phyloP scores from a whole-genome alignment of 2,113 vertebrate genomes.

The Ancistrus triradiatus region DNA sequence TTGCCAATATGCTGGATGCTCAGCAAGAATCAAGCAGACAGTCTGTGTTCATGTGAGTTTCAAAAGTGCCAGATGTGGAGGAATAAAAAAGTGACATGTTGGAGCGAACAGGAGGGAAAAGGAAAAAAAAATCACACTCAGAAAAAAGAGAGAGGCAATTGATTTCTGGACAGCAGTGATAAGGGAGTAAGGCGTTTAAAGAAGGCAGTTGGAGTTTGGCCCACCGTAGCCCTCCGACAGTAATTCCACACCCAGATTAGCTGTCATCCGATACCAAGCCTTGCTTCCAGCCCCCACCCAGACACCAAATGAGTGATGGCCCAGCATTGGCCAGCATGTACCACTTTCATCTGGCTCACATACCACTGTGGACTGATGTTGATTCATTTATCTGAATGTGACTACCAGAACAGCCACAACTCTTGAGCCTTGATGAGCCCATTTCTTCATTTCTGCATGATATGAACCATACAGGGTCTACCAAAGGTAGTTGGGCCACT shows the following conservation, averaged over 20 bases:
- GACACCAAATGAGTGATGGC: slow-evolving; percentile 28
- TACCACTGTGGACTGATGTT: background rate
- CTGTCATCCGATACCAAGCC: slow-evolving; percentile 49
- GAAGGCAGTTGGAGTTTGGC: slow-evolving; percentile 43
- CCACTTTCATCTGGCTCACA: slow-evolving; percentile 23
- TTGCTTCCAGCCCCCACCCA: slow-evolving; percentile 18
- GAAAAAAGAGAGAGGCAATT: slow-evolving; percentile 25
- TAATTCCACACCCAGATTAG: slow-evolving; percentile 54
- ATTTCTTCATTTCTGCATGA: slow-evolving; percentile 4
- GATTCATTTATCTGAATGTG: slow-evolving; percentile 16
- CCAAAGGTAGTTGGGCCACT: too few species aligned
- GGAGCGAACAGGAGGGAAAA: slow-evolving; percentile 21
- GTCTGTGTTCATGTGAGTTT: slow-evolving; percentile 18
- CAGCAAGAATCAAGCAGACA: background rate
- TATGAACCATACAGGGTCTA: background rate
- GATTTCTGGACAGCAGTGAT: slow-evolving; percentile 43
- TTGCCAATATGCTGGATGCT: background rate
- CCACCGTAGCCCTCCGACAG: slow-evolving; percentile 36
- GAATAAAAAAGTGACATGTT: slow-evolving; percentile 21
- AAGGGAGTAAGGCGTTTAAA: slow-evolving; percentile 33
- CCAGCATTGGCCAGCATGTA: slow-evolving; percentile 3
- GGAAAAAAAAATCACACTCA: background rate
- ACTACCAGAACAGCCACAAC: slow-evolving; percentile 12
- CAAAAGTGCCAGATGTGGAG: slow-evolving; percentile 25
- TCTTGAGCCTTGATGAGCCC: slow-evolving; percentile 13